phyloP scores from a whole-genome alignment of 2,888 invertebrate genomes.

The Eucriotettix oculatus region DNA sequence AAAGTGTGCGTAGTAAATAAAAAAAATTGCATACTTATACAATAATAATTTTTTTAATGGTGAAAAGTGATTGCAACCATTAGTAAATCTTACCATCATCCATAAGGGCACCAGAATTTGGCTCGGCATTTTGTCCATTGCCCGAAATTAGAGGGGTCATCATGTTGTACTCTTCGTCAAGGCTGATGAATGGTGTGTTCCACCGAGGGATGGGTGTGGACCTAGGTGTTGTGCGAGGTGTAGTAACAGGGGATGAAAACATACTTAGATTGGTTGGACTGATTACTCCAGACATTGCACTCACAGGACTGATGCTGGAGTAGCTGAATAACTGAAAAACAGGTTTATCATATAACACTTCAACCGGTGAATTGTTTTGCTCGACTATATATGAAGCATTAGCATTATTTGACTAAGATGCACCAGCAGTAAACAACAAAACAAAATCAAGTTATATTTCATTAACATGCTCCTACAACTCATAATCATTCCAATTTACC shows the following conservation, averaged over 20 bases:
- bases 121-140: constrained; percentile 35
- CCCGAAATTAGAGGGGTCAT: constrained; percentile 56
- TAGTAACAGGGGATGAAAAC: constrained; percentile 55
- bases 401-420: not conserved
- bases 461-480: too few relatives aligned
- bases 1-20: too few relatives aligned
- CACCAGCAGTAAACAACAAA: too few relatives aligned
- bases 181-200: constrained; percentile 74
- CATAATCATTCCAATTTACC: too few relatives aligned
- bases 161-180: constrained; percentile 92
- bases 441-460: too few relatives aligned
- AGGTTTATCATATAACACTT: too few relatives aligned
- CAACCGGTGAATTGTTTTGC: too few relatives aligned
- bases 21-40: too few relatives aligned
- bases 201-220: constrained; percentile 45
- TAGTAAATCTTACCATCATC: constrained; percentile 46
- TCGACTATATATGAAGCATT: not conserved
- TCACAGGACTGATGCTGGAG: constrained; percentile 67
- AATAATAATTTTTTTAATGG: too few relatives aligned
- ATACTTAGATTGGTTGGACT: constrained; percentile 76
- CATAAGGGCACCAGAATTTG: constrained; percentile 56
- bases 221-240: constrained; percentile 53
- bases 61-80: too few relatives aligned
- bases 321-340: constrained; percentile 76
- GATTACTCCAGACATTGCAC: constrained; percentile 66